Percentiles rank a stretch among this genome's conserved stretches.
Evolutionary conservation across 1,140 invertebrate species (phyloP).

Genomic region (Diabrotica virgifera): DNA sequence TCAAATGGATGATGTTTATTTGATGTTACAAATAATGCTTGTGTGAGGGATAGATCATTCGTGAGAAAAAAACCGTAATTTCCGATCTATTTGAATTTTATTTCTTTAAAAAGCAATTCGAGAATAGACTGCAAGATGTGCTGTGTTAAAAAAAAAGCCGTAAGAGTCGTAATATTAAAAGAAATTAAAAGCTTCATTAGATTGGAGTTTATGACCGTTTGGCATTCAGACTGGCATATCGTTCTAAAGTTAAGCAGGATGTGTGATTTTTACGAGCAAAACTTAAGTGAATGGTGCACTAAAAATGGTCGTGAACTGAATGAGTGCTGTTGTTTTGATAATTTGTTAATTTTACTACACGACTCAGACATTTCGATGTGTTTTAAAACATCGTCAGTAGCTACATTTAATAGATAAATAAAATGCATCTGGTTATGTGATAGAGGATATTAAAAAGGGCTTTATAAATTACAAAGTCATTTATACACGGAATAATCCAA

Average conservation of each 20-base stretch:
- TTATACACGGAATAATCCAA: no score
- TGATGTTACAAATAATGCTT: no score
- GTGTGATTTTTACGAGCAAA: slow-evolving; percentile 16
- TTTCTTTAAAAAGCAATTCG: no score
- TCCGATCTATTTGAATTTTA: no score
- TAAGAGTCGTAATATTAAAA: slow-evolving; percentile 1
- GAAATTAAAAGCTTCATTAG: slow-evolving; percentile 8
- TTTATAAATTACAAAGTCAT: no score
- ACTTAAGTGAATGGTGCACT: slow-evolving; percentile 13
- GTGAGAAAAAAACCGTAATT: no score
- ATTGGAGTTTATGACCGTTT: slow-evolving; percentile 9
- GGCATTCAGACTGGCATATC: slow-evolving; percentile 4
- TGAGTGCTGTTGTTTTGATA: slow-evolving; percentile 14
- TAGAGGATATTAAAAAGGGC: no score
- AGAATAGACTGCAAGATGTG: no score
- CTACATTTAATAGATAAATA: background rate
- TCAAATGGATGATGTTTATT: no score
- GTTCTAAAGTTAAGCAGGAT: slow-evolving; percentile 13
- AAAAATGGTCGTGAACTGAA: slow-evolving; percentile 13
- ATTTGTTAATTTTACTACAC: slow-evolving; percentile 7
- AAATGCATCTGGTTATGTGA: background rate
- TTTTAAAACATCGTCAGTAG: background rate
- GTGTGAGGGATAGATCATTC: no score
- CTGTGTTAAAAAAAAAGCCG: no score
- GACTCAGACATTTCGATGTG: background rate